A percentile compares a stretch with the other conserved stretches of the same genome.
Conservation (phyloP, 1,140 invertebrate species). For the Trachymyrmex septentrionalis region DNA sequence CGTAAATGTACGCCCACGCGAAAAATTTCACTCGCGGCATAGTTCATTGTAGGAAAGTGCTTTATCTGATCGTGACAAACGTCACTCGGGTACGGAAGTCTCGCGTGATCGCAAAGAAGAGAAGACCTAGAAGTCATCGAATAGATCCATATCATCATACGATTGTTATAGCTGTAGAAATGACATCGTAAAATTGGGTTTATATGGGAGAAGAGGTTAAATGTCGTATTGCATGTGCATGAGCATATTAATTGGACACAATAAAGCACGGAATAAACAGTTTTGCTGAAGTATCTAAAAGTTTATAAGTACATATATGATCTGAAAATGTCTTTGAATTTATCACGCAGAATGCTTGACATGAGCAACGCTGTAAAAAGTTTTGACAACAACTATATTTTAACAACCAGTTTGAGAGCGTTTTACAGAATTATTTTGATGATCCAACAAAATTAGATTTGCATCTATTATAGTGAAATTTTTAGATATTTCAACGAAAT, state of each 20-base stretch:
- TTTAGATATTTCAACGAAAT: no score
- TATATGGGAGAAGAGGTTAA: neutral
- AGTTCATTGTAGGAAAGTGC: conserved; percentile 57
- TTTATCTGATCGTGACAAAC: conserved; percentile 41
- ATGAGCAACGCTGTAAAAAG: no score
- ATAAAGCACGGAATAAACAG: no score
- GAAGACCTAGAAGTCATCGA: neutral
- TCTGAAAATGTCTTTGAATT: no score
- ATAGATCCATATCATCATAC: neutral
- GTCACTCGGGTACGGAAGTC: conserved; percentile 10
- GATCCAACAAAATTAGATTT: no score
- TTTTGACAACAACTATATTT: no score
- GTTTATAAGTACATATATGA: no score
- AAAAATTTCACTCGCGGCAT: conserved; percentile 54
- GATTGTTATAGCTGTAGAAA: neutral
- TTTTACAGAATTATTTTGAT: no score
- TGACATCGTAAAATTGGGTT: conserved; percentile 13
- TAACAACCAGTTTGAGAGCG: no score
- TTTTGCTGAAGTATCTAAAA: no score
- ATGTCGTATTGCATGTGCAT: neutral
- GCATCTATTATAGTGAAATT: no score
- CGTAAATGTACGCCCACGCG: conserved; percentile 29
- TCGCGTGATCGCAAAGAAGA: neutral
- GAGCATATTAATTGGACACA: neutral
- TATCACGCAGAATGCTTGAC: no score